Evolutionary conservation across 1,140 invertebrate genomes (phyloP).

Genomic region (Lasioglossum baleicum): DNA sequence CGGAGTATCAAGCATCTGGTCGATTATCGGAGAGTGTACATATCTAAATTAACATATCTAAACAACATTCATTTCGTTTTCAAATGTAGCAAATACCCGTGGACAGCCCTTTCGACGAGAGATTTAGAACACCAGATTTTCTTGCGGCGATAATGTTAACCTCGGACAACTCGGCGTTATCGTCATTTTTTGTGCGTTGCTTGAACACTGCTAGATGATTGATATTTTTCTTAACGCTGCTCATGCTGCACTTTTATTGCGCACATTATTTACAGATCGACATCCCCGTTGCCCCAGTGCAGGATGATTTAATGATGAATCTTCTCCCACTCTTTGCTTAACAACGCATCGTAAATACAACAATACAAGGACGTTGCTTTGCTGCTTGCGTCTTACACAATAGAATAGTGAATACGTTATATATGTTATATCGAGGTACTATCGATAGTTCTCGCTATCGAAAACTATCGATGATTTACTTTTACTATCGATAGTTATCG

Average conservation of each 20-base stretch:
- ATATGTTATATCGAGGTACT: too few species aligned
- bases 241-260: constrained; percentile 40
- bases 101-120: constrained; percentile 86
- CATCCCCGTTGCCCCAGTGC: constrained; percentile 23
- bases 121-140: constrained; percentile 88
- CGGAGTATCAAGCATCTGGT: constrained; percentile 21
- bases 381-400: too few species aligned
- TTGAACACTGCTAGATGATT: constrained; percentile 84
- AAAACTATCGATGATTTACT: too few species aligned
- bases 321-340: background rate
- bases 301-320: constrained; percentile 34
- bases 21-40: constrained; percentile 1
- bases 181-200: constrained; percentile 84
- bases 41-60: constrained; percentile 26
- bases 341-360: background rate
- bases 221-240: constrained; percentile 70
- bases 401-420: too few species aligned
- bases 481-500: too few species aligned
- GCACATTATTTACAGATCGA: constrained; percentile 28
- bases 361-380: too few species aligned
- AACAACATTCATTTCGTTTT: constrained; percentile 22
- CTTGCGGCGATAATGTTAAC: constrained; percentile 88
- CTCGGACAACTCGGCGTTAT: constrained; percentile 84
- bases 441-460: too few species aligned
- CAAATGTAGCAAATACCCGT: constrained; percentile 82